Evolutionary conservation across 1,140 invertebrate species (phyloP), one percentile per base, ranked within the genome.

Genomic region (Latrodectus geometricus): DNA sequence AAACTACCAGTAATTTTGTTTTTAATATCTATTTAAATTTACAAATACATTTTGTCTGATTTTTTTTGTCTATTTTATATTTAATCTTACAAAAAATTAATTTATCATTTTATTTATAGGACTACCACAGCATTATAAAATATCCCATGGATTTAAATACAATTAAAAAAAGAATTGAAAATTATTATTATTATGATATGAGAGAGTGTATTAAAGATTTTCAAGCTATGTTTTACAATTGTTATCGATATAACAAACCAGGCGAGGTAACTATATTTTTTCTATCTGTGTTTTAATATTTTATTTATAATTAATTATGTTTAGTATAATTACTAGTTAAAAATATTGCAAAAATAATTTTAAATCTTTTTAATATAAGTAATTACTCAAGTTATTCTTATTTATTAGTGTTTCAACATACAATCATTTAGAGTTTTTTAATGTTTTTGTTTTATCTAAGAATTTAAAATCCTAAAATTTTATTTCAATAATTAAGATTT

Each of bases 191-290:
- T 91, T 97, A 95, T 94, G 96, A 95, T 89, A 96, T 97, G 50
- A 95, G 96, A 92, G 98, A 99, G 93, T 98, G 97, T 92, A 97
- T 99, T 87, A 95, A 98, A 90, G 98, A 99, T 91, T 98, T 99
- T 92, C 98, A 98, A 92, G 97, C 96, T 12, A 98, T 99, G 97
- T 99, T 99, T 91, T 97, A 96, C 88, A 99, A 99, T 91, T 99
- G 98, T 92, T 99, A 99, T 90, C 95, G 98, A 86, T 99, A 99
- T 93, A 99, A 99, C 92, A 99, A 99, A 91, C 96, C 97, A 80
- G 97, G 97, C 73, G 98, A 99, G 92, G 88, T 88, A 86, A 80
- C 83, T 81, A 35, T 35, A 35, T 35, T 35, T 3, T 35, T 35
- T 35, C 35, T 35, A 35, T 35, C n/a, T n/a, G n/a, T n/a, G n/a